phyloP scores from a whole-genome alignment of 2,113 vertebrate genomes.

The Cromileptes altivelis region DNA sequence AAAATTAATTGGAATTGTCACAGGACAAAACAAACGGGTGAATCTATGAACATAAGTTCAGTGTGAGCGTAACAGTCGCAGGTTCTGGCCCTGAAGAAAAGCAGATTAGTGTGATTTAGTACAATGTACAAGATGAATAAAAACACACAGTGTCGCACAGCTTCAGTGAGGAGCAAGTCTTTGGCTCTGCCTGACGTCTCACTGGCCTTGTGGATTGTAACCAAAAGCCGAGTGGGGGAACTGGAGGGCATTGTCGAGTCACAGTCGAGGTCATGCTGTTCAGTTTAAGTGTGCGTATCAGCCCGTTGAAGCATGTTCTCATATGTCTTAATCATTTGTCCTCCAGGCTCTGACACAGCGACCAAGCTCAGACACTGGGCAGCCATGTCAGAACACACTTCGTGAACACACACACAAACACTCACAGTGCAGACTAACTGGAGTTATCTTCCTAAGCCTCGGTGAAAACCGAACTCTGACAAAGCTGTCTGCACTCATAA shows the following conservation, averaged over 20 bases:
- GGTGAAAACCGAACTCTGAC: background rate
- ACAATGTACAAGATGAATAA: background rate
- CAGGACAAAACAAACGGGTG: background rate
- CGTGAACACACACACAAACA: background rate
- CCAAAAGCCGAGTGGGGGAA: background rate
- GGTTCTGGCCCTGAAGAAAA: background rate
- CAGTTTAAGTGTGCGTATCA: conserved; percentile 5
- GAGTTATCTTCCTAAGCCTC: background rate
- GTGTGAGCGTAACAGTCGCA: background rate
- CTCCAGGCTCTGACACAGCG: conserved; percentile 22
- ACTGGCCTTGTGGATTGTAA: conserved; percentile 21
- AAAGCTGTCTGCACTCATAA: conserved; percentile 1
- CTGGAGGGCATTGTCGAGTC: background rate
- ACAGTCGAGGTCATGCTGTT: conserved; percentile 20
- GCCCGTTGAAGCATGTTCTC: conserved; percentile 19
- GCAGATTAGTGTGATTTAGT: background rate
- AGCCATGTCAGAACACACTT: conserved; percentile 5
- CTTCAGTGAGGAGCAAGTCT: background rate
- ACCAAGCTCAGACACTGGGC: background rate
- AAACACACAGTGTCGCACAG: background rate
- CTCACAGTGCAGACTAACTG: background rate
- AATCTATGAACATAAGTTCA: background rate
- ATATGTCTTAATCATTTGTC: conserved; percentile 47
- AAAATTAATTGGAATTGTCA: conserved; percentile 1
- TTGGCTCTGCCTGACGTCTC: conserved; percentile 12